A percentile compares a stretch with the other conserved stretches of the same genome.
Conservation (phyloP, 2,113 vertebrate species). For the Quiscalus mexicanus region DNA sequence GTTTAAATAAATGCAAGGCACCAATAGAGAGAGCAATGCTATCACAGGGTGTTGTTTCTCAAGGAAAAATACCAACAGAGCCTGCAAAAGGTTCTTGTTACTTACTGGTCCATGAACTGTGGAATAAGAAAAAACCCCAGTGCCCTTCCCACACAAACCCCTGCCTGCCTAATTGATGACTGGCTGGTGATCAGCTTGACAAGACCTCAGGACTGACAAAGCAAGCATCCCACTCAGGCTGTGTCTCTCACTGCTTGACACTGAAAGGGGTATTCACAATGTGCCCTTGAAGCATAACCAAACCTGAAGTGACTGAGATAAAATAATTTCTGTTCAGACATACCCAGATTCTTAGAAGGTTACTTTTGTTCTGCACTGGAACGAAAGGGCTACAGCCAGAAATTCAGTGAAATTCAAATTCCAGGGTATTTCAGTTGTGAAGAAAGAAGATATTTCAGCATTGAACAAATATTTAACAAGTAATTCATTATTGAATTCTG, state of each 20-base stretch:
- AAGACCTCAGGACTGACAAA: not conserved
- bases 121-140: not conserved
- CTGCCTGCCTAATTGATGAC: not conserved
- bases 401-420: not conserved
- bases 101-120: not conserved
- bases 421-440: not conserved
- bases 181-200: not conserved
- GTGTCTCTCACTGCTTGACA: not conserved
- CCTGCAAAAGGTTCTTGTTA: not conserved
- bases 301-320: not conserved
- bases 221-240: not conserved
- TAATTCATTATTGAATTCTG: not conserved
- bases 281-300: not conserved
- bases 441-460: not conserved
- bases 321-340: not conserved
- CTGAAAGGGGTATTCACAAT: not conserved
- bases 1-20: not conserved
- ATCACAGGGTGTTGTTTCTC: not conserved
- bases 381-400: not conserved
- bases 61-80: not conserved
- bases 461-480: not conserved
- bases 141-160: not conserved
- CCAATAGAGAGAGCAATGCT: not conserved
- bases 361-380: not conserved
- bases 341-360: not conserved